phyloP scores from a whole-genome alignment of 64 coral and sea anemone genomes.

The Platygyra sinensis region DNA sequence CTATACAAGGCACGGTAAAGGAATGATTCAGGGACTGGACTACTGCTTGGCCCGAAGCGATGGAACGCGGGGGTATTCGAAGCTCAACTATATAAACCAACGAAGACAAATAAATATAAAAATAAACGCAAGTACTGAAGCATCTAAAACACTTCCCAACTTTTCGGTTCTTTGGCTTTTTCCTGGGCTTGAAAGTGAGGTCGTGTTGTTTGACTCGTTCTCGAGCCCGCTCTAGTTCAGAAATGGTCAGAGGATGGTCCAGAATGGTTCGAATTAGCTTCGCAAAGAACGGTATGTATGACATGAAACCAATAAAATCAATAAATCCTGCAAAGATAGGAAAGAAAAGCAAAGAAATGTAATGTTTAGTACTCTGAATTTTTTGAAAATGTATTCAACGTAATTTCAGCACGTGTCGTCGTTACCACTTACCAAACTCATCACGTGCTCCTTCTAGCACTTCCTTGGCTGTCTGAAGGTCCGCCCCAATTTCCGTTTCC shows the following conservation, averaged over 20 bases:
- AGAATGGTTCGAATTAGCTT: conserved; percentile 75
- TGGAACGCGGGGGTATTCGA: too few species aligned
- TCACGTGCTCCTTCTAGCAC: conserved; percentile 89
- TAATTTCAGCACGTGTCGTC: too few species aligned
- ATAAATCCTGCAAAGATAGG: conserved; percentile 70
- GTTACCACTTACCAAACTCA: conserved; percentile 67
- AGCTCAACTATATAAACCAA: too few species aligned
- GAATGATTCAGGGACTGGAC: too few species aligned
- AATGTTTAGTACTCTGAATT: too few species aligned
- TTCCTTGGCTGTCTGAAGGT: conserved; percentile 71
- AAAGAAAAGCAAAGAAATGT: neutral
- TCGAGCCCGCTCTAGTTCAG: conserved; percentile 80
- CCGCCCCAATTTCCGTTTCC: conserved; percentile 78
- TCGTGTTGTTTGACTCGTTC: conserved; percentile 81
- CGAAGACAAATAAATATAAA: too few species aligned
- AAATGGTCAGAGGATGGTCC: conserved; percentile 69
- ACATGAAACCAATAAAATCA: conserved; percentile 90
- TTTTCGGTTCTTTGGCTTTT: conserved; percentile 78
- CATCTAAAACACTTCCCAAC: conserved; percentile 81
- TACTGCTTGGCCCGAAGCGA: too few species aligned
- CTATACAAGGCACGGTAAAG: too few species aligned
- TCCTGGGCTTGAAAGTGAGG: conserved; percentile 76
- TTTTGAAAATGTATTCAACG: too few species aligned
- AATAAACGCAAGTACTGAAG: neutral
- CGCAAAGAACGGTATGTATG: conserved; percentile 91